Percentiles rank a stretch among this genome's conserved stretches.
phyloP scores from a whole-genome alignment of 2,113 vertebrate species.

The Muntiacus muntjak region DNA sequence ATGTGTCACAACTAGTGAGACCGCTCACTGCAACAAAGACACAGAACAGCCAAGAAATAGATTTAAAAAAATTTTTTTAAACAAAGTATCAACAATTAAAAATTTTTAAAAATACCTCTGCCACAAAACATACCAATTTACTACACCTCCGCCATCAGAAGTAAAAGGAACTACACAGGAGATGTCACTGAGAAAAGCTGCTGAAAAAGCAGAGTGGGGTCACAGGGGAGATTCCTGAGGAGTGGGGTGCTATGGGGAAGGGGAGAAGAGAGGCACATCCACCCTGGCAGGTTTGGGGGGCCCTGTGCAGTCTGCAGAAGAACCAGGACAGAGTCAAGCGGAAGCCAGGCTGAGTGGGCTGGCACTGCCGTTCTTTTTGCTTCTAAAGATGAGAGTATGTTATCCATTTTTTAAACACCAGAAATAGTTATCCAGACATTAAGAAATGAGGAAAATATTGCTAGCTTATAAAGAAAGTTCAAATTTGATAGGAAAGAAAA shows the following conservation, averaged over 20 bases:
- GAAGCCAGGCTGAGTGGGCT: not conserved
- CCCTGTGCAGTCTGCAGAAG: too few species aligned
- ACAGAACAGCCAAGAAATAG: not conserved
- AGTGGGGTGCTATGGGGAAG: not conserved
- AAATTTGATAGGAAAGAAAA: not conserved
- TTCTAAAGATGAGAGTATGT: not conserved
- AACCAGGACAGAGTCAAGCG: not conserved
- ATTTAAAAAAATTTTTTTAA: not conserved
- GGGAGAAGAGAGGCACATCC: not conserved
- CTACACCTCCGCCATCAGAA: not conserved
- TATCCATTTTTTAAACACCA: not conserved
- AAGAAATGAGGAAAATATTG: not conserved
- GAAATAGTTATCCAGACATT: not conserved
- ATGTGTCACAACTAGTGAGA: not conserved
- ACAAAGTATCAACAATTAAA: not conserved
- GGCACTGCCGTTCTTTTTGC: not conserved
- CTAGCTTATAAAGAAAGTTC: not conserved
- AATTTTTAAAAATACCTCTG: not conserved
- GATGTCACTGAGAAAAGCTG: not conserved
- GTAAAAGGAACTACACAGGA: not conserved
- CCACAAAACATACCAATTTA: not conserved
- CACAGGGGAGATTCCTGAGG: not conserved
- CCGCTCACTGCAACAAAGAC: not conserved
- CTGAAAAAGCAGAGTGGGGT: not conserved
- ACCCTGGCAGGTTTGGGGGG: accelerated